Base-by-base conservation (phyloP, 2,888 invertebrate genomes). In the Lamellibrachia columna region DNA sequence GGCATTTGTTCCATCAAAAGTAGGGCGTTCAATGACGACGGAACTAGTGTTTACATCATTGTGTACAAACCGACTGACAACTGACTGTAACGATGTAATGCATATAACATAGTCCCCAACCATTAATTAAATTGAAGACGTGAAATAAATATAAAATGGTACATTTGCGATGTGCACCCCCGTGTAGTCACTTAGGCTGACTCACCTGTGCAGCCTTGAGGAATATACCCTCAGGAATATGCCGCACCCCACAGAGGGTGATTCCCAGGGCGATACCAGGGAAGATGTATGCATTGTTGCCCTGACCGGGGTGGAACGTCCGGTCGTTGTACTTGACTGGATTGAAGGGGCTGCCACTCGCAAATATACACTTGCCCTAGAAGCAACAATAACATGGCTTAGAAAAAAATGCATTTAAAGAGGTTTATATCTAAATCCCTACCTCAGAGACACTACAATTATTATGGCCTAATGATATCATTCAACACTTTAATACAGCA, bases 331-430 rank as follows among this genome's bases (percentile, higher is more conserved):
- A 97, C 22, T 97, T 97, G 3, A 99, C 98, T 3, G 98, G 98
- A 8, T 98, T 98, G 97, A 99, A 99, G 0, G 99, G 99, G 53
- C 99, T 99, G 8, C 99, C 99, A 52, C 99, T 99, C 0, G 99
- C 98, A 97, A 99, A 99, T 92, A 99, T 97, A 94, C 98, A 98
- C 93, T 98, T 97, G 40, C 99, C 99, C 99, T 99, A 93, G 22
- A 75, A 75, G 22, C 75, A 75, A 75, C 4, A 75, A n/a, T 75
- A 75, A 75, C 75, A 15, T 75, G 55, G 15, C 22, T 75, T n/a
- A 75, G 6, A 22, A 3, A 11, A 3, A 75, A 11, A 75, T 75
- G 75, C 22, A 75, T 22, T 75, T 75, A 22, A n/a, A 75, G 15
- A 75, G 22, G 22, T 75, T 22, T 4, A 22, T 22, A 75, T 11